Evolutionary conservation across 2,888 invertebrate species (phyloP).

Genomic region (Netelia melanura): DNA sequence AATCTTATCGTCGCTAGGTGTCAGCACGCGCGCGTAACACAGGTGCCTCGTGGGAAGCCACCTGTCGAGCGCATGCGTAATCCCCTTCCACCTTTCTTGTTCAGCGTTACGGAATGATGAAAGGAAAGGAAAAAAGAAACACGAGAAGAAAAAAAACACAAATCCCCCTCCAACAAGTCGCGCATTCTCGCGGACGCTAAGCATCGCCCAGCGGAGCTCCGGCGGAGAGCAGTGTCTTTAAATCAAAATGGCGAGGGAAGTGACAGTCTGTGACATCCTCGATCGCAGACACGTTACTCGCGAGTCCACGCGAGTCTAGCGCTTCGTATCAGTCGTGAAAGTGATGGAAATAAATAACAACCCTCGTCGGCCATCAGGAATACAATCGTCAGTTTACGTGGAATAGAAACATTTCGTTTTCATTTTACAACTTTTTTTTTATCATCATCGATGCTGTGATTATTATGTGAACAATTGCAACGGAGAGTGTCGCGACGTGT

Average conservation of each 20-base stretch:
- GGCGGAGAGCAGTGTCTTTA: slow-evolving; percentile 5
- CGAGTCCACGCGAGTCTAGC: slow-evolving; percentile 12
- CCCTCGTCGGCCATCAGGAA: neutral
- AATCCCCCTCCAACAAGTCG: slow-evolving; percentile 5
- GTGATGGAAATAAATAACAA: slow-evolving; percentile 26
- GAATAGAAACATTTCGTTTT: neutral
- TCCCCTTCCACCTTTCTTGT: slow-evolving; percentile 13
- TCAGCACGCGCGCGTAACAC: neutral
- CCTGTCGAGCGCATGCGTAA: slow-evolving; percentile 62
- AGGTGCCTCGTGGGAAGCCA: slow-evolving; percentile 54
- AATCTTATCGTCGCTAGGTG: neutral
- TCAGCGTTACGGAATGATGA: slow-evolving; percentile 7
- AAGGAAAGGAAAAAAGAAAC: slow-evolving; percentile 24
- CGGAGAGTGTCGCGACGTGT: slow-evolving; percentile 39
- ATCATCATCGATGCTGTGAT: neutral
- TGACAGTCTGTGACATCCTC: slow-evolving; percentile 64
- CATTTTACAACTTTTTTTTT: neutral
- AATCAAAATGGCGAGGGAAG: slow-evolving; percentile 65
- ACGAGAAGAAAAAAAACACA: slow-evolving; percentile 21
- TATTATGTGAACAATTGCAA: slow-evolving; percentile 54
- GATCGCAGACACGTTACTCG: slow-evolving; percentile 53
- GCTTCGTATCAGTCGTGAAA: slow-evolving; percentile 7
- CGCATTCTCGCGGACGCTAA: slow-evolving; percentile 44
- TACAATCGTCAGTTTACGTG: neutral
- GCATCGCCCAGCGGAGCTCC: slow-evolving; percentile 31